A percentile compares a stretch with the other conserved stretches of the same genome.
These are phyloP conservation scores for Bombus huntii DNA, from an alignment of 1,140 invertebrate species.

Conservation along the genomic window DNA sequence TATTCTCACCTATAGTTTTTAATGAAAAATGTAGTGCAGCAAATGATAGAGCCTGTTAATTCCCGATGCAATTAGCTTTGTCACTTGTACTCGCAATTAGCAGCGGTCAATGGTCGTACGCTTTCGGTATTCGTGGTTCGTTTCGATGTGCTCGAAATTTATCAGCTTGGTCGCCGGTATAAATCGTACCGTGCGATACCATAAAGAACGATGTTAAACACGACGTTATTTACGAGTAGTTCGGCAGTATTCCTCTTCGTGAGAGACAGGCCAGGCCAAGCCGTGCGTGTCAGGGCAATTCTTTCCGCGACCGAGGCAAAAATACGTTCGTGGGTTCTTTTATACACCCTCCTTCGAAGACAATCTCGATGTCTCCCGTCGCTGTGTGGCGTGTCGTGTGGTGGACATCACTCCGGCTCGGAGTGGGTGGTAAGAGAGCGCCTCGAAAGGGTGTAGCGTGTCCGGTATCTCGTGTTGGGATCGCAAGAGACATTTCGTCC, in stretches of 20 bases:
- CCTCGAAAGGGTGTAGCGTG: conserved; percentile 77
- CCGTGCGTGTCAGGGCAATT: conserved; percentile 67
- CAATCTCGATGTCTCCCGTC: conserved; percentile 70
- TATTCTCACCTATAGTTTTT: not conserved
- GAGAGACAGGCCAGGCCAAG: conserved; percentile 50
- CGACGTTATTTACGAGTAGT: conserved; percentile 66
- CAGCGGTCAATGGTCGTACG: not conserved
- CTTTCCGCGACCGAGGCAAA: conserved; percentile 66
- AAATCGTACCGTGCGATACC: conserved; percentile 49
- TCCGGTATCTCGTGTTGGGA: conserved; percentile 79
- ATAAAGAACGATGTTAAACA: conserved; percentile 61
- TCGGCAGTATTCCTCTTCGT: conserved; percentile 62
- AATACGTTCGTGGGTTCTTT: conserved; percentile 66
- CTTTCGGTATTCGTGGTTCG: conserved; percentile 1
- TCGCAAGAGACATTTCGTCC: conserved; percentile 82
- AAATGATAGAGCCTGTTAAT: conserved; percentile 13
- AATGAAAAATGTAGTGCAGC: not conserved
- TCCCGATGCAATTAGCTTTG: not conserved
- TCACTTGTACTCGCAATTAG: conserved; percentile 8
- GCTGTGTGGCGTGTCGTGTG: conserved; percentile 69
- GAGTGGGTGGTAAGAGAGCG: conserved; percentile 44
- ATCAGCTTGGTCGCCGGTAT: conserved; percentile 40
- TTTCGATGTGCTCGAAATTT: conserved; percentile 44
- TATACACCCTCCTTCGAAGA: conserved; percentile 66
- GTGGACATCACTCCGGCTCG: conserved; percentile 74